A percentile compares a stretch with the other conserved stretches of the same genome.
Evolutionary conservation across 2,888 invertebrate species (phyloP).

Genomic region (Caradrina clavipalpis): DNA sequence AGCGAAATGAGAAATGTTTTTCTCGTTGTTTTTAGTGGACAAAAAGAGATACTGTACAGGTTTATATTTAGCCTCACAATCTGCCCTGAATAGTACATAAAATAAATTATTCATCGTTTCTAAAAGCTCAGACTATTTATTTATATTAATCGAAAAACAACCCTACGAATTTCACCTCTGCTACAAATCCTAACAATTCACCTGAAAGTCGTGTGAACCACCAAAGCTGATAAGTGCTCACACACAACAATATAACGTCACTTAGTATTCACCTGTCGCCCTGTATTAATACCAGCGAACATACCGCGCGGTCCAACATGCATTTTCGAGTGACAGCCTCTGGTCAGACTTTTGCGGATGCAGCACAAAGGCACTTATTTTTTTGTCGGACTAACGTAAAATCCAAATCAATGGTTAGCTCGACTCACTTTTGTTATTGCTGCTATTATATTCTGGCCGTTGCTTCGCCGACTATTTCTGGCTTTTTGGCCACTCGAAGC

Average conservation of each 20-base stretch:
- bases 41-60: background rate
- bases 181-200: slow-evolving; percentile 40
- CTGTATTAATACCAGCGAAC: slow-evolving; percentile 81
- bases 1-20: slow-evolving; percentile 21
- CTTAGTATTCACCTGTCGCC: slow-evolving; percentile 86
- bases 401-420: slow-evolving; percentile 90
- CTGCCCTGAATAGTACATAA: background rate
- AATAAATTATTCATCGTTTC: background rate
- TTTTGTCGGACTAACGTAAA: slow-evolving; percentile 83
- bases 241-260: slow-evolving; percentile 78
- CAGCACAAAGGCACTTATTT: slow-evolving; percentile 85
- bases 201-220: slow-evolving; percentile 50
- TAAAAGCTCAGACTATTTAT: background rate
- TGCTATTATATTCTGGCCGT: slow-evolving; percentile 82
- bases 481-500: slow-evolving; percentile 74
- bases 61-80: background rate
- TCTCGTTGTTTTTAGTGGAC: slow-evolving; percentile 17
- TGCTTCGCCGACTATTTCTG: slow-evolving; percentile 72
- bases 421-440: slow-evolving; percentile 88
- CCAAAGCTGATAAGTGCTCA: slow-evolving; percentile 69
- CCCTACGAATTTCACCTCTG: background rate
- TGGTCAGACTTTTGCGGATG: slow-evolving; percentile 83
- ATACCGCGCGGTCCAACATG: slow-evolving; percentile 76
- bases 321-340: slow-evolving; percentile 78
- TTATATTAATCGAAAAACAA: slow-evolving; percentile 8